These are phyloP conservation scores for Microplitis deprimator DNA, from an alignment of 2,888 invertebrate species.

Conservation along the genomic window DNA sequence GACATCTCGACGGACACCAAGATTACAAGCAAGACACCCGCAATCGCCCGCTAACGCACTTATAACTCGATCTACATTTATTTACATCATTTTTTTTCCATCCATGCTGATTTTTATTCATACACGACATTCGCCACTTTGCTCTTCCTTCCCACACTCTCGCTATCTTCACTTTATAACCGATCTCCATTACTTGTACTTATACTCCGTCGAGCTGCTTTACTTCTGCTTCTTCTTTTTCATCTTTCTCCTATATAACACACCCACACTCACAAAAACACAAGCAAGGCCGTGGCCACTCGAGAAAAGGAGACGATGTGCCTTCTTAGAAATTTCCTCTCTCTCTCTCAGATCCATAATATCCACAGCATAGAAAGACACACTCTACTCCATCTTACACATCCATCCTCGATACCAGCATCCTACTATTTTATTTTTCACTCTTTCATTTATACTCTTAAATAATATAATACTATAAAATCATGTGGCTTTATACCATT, in stretches of 20 bases:
- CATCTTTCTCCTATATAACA: too few species aligned
- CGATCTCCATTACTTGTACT: too few species aligned
- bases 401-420: neutral
- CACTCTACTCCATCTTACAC: neutral
- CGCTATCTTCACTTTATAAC: too few species aligned
- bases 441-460: neutral
- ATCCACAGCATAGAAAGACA: conserved; percentile 11
- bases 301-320: conserved; percentile 12
- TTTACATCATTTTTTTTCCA: too few species aligned
- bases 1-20: conserved; percentile 47
- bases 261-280: neutral
- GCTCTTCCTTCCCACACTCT: conserved; percentile 15
- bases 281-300: conserved; percentile 27
- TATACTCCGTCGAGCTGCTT: too few species aligned
- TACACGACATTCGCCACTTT: conserved; percentile 17
- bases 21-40: conserved; percentile 49
- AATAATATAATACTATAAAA: neutral
- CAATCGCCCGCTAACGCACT: conserved; percentile 29
- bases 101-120: conserved; percentile 28
- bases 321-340: conserved; percentile 18
- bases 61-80: conserved; percentile 23
- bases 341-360: neutral
- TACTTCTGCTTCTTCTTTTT: too few species aligned
- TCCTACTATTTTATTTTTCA: neutral
- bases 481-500: neutral